Evolutionary conservation across 2,888 invertebrate genomes (phyloP).

Genomic region (Melinopterus prodromus): DNA sequence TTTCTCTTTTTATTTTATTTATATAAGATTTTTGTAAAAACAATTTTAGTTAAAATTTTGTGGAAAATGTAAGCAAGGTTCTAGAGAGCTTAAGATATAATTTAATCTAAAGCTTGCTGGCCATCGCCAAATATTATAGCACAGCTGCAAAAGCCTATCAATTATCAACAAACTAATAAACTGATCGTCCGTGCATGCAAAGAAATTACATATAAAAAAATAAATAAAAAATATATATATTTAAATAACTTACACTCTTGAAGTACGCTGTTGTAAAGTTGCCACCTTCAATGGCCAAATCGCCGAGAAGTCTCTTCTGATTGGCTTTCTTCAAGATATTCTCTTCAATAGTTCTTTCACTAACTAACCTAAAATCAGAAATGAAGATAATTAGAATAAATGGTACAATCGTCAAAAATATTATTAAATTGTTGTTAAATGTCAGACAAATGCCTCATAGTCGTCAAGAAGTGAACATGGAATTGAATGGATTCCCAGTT

Average conservation of each 20-base stretch:
- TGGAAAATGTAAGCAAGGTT: slow-evolving; percentile 27
- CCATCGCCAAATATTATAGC: slow-evolving; percentile 11
- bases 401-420: not conserved
- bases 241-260: slow-evolving; percentile 71
- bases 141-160: slow-evolving; percentile 28
- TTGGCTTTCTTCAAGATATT: slow-evolving; percentile 99
- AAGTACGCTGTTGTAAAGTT: slow-evolving; percentile 98
- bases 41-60: too few relatives aligned
- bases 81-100: slow-evolving; percentile 24
- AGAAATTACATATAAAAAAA: slow-evolving; percentile 13
- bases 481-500: slow-evolving; percentile 52
- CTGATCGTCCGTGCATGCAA: slow-evolving; percentile 13
- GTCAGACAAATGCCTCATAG: slow-evolving; percentile 54
- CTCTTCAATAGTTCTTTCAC: slow-evolving; percentile 97
- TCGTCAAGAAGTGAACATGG: slow-evolving; percentile 43
- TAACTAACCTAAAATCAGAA: slow-evolving; percentile 76
- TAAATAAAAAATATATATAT: too few relatives aligned
- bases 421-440: not conserved
- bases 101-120: slow-evolving; percentile 24
- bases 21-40: too few relatives aligned
- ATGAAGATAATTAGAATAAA: not conserved
- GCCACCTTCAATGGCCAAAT: slow-evolving; percentile 98
- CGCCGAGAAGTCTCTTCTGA: slow-evolving; percentile 94
- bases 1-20: not conserved
- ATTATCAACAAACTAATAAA: slow-evolving; percentile 31